Base-by-base conservation (phyloP, 1,140 invertebrate genomes). In the Heliconius melpomene region DNA sequence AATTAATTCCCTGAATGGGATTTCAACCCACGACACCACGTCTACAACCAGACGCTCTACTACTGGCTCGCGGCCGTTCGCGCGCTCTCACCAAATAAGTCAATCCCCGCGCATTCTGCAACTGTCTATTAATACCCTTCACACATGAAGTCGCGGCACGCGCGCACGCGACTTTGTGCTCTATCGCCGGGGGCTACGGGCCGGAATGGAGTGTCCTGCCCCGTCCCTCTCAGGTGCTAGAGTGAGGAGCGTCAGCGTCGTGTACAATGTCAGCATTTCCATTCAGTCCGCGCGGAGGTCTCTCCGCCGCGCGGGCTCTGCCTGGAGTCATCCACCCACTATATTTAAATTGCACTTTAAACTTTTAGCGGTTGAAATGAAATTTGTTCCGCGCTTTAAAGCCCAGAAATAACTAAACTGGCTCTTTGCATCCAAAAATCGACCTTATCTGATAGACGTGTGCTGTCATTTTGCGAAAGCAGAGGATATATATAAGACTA, bases 271-370 rank as follows among this genome's bases (percentile, higher is more conserved):
- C 76, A 72, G 32, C 73, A 84, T 87, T 52, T 54, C 23, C 46
- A 71, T 66, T 80, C 72, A 74, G 36, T 36, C 54, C 18, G 79
- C 60, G 60, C 77, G 78, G 40, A 57, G 16, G 73, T 84, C 79
- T 54, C 79, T 74, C 75, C 70, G 70, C 71, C 26, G 26, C 70
- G 50, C 52, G 29, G 38, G 46, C 38, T 66, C 54, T 72, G 52
- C 52, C 75, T 78, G 80, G 80, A 74, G 75, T 74, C 40, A 5
- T 16, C 82, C 84, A 79, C 87, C 83, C 86, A 82, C 88, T 87
- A 87, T 91, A 89, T 91, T 93, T 90, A 91, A 90, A 89, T 89
- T 92, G 90, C 90, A 92, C 90, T 93, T 88, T 91, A 90, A 90
- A 93, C 88, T 93, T 92, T 91, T 86, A 89, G 87, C 86, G 86